Conservation (phyloP, 2,888 invertebrate species). For the Epirrhoe tristata region DNA sequence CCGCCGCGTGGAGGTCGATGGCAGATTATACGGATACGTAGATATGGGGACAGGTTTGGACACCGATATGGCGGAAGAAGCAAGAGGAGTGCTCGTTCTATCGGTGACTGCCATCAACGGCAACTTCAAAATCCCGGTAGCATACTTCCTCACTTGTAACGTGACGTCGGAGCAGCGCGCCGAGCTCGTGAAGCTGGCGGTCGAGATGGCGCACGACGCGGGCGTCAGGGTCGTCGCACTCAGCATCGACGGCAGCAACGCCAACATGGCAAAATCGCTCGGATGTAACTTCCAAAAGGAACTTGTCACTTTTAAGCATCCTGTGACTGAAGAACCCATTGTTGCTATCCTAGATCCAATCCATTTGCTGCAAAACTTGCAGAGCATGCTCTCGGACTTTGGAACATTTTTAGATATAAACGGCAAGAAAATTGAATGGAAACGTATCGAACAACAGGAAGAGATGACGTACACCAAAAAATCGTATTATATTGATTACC, state of each 20-base stretch:
- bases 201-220: constrained; percentile 28
- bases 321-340: constrained; percentile 16
- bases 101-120: constrained; percentile 24
- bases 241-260: background rate
- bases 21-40: constrained; percentile 21
- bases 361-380: constrained; percentile 3
- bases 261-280: constrained; percentile 9
- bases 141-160: constrained; percentile 23
- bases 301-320: constrained; percentile 16
- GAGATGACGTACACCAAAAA: constrained; percentile 3
- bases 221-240: constrained; percentile 27
- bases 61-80: constrained; percentile 12
- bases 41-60: constrained; percentile 24
- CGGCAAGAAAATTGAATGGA: constrained; percentile 17
- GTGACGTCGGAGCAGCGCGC: constrained; percentile 20
- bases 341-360: constrained; percentile 13
- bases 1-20: constrained; percentile 21
- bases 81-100: constrained; percentile 14
- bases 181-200: constrained; percentile 21
- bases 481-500: constrained; percentile 13
- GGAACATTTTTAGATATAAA: constrained; percentile 15
- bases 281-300: constrained; percentile 16
- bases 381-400: background rate
- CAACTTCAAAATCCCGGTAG: constrained; percentile 27
- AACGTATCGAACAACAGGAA: constrained; percentile 13